Evolutionary conservation across 2,797 vertebrate genomes (phyloP).

Genomic region (Sylvilagus floridanus): DNA sequence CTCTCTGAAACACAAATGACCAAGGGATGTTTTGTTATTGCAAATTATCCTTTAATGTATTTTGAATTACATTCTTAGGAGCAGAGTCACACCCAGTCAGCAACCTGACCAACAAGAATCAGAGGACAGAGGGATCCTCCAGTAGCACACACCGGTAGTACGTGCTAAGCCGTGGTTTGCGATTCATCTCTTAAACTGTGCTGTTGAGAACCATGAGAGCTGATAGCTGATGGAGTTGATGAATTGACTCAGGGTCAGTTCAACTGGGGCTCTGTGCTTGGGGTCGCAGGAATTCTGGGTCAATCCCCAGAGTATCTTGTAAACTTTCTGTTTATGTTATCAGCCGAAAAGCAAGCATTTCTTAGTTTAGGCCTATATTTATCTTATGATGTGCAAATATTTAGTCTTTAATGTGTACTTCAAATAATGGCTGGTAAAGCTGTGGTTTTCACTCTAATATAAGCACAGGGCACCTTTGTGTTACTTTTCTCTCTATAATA

Average conservation of each 20-base stretch:
- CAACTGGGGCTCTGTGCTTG: not conserved
- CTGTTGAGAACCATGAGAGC: too few relatives aligned
- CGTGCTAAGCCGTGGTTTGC: not conserved
- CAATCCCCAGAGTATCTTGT: not conserved
- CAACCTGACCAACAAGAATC: not conserved
- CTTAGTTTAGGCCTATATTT: not conserved
- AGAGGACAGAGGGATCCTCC: not conserved
- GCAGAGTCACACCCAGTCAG: not conserved
- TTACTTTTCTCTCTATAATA: not conserved
- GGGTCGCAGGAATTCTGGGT: not conserved
- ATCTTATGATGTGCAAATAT: not conserved
- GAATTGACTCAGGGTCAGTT: not conserved
- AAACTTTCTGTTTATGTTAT: not conserved
- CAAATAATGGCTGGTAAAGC: not conserved
- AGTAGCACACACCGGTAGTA: too few relatives aligned
- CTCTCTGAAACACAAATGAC: not conserved
- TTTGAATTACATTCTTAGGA: not conserved
- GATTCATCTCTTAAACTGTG: not conserved
- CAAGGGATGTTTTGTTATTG: not conserved
- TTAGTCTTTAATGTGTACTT: not conserved
- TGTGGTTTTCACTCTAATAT: not conserved
- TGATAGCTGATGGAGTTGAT: fast-evolving
- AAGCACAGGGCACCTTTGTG: not conserved
- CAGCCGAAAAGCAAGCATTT: not conserved
- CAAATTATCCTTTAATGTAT: not conserved